Evolutionary conservation across 2,113 vertebrate genomes (phyloP).

Genomic region (Pyrgilauda ruficollis): DNA sequence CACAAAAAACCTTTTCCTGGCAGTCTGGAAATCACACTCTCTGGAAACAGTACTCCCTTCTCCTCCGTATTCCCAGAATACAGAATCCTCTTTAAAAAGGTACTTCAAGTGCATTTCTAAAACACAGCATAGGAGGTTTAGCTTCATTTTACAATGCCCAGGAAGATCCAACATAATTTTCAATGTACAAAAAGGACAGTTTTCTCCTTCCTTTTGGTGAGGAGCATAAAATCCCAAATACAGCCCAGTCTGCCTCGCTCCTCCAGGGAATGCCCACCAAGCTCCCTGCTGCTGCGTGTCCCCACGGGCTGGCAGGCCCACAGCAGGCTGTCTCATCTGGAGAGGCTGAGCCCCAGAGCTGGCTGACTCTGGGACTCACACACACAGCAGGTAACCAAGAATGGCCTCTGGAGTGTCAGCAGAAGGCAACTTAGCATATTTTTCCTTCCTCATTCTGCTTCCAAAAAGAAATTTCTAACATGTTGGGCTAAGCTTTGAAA

Average conservation of each 20-base stretch:
- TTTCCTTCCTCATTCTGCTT: background rate
- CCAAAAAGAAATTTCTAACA: background rate
- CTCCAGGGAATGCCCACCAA: background rate
- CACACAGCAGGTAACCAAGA: background rate
- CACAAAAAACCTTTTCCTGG: background rate
- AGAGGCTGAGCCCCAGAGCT: conserved; percentile 48
- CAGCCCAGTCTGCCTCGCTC: background rate
- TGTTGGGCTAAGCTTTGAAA: background rate
- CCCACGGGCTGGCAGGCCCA: conserved; percentile 76
- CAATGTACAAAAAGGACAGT: background rate
- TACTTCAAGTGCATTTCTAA: conserved; percentile 57
- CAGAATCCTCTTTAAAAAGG: conserved; percentile 11
- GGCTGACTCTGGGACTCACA: conserved; percentile 51
- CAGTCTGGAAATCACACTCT: background rate
- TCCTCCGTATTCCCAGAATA: background rate
- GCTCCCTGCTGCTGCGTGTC: background rate
- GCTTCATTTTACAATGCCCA: background rate
- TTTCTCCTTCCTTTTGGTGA: background rate
- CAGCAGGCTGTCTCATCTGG: background rate
- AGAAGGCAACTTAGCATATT: background rate
- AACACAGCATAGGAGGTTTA: conserved; percentile 2
- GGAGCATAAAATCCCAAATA: background rate
- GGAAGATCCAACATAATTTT: background rate
- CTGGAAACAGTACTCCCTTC: background rate
- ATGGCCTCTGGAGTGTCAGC: background rate